Base-by-base conservation (phyloP, 2,888 invertebrate species). In the Cephus spinipes region DNA sequence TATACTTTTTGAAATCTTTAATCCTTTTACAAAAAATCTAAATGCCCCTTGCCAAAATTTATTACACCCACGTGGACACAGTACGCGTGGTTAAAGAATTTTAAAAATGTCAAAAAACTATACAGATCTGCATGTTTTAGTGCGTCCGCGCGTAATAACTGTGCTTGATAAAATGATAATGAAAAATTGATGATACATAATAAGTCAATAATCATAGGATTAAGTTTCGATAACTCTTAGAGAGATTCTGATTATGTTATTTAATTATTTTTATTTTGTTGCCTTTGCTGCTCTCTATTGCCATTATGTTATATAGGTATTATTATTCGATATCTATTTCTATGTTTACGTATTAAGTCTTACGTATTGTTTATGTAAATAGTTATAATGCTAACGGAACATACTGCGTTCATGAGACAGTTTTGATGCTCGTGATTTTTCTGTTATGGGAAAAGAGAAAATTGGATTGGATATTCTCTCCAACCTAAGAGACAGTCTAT, bases 241-340 rank as follows among this genome's bases (percentile, higher is more conserved):
- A 9, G 23, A 55, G 23, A 55, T 9, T 55, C 9, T 55, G 23
- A 55, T 55, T 55, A 55, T 23, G 23, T 55, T 55, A 23, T 55
- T 55, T 6, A 55, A 23, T 23, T 55, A 55, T 55, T 55, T 55
- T 55, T 55, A 23, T 23, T 55, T 55, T 55, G 23, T 71, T 71
- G 23, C 30, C 71, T 30, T 9, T 85, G 86, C 85, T 85, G 87
- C 87, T 87, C 87, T 88, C 87, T 87, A 87, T 87, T 83, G 82
- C 82, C 82, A 81, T 75, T 78, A 79, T 79, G 75, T 76, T 76
- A 79, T 76, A 77, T 77, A 74, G 77, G 76, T 78, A 77, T 77
- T 73, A 71, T 79, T 74, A 75, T 55, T 55, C 55, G 9, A 55
- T 55, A 55, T 55, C 23, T 55, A 23, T 55, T 23, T 55, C 55